phyloP scores from a whole-genome alignment of 1,140 invertebrate genomes.

The Pygmarrhopalites habei region DNA sequence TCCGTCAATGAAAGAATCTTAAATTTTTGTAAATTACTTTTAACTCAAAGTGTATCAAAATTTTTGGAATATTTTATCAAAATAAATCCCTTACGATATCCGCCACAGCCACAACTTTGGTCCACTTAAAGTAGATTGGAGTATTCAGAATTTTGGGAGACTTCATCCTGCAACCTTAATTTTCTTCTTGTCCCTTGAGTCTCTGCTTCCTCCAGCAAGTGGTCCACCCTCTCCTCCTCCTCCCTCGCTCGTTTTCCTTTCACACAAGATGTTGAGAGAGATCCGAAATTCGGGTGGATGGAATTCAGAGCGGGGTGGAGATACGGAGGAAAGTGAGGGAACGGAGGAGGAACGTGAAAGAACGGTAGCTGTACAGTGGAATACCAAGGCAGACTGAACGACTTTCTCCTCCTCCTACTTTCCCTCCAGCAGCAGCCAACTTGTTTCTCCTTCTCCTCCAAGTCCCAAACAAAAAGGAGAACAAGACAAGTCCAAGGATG shows the following conservation, averaged over 20 bases:
- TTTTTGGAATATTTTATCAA: not conserved
- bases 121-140: slow-evolving; percentile 1
- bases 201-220: too few relatives aligned
- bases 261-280: not conserved
- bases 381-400: too few relatives aligned
- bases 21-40: not conserved
- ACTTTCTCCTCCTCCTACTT: too few relatives aligned
- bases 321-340: too few relatives aligned
- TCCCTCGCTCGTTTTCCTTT: not conserved
- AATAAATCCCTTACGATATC: slow-evolving; percentile 3
- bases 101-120: slow-evolving; percentile 2
- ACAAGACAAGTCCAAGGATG: too few relatives aligned
- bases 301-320: not conserved
- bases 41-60: not conserved
- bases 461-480: too few relatives aligned
- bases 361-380: too few relatives aligned
- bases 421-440: too few relatives aligned
- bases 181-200: not conserved
- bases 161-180: not conserved
- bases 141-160: not conserved
- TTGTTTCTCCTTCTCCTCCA: too few relatives aligned
- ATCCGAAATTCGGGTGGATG: not conserved
- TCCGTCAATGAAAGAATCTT: not conserved
- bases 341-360: too few relatives aligned
- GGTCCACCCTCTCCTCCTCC: too few relatives aligned